These are phyloP conservation scores for Picus viridis DNA, from an alignment of 2,797 vertebrate species.

Conservation along the genomic window DNA sequence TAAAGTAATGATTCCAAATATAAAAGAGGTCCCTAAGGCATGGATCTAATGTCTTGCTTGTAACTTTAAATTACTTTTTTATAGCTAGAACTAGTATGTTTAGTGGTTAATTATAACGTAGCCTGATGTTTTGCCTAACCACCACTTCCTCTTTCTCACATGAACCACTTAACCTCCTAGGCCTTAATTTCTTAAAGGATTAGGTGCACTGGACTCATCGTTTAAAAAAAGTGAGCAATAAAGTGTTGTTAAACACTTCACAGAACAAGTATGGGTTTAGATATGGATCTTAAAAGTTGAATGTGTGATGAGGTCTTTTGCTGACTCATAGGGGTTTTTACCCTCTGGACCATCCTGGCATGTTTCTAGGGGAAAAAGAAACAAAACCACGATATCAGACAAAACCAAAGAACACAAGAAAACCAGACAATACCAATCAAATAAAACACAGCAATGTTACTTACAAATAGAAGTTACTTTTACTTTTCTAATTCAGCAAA, in stretches of 20 bases:
- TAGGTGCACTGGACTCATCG: neutral
- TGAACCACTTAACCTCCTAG: neutral
- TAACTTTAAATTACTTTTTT: conserved; percentile 46
- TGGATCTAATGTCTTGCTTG: conserved; percentile 23
- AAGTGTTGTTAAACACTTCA: neutral
- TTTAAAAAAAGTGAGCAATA: neutral
- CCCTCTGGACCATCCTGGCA: neutral
- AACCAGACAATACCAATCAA: no score
- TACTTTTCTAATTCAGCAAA: neutral
- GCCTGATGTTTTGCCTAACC: neutral
- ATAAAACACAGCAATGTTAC: neutral
- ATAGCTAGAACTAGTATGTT: neutral
- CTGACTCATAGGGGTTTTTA: neutral
- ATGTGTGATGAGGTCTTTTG: neutral
- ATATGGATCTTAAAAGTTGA: neutral
- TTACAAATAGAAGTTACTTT: neutral
- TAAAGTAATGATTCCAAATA: conserved; percentile 16
- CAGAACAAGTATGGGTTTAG: neutral
- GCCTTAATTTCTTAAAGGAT: neutral
- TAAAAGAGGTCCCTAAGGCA: neutral
- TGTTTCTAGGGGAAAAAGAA: neutral
- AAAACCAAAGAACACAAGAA: no score
- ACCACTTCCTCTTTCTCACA: neutral
- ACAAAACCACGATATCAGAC: no score
- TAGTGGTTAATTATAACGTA: neutral